Conservation (phyloP, 2,888 invertebrate genomes). For the Anticlea derivata region DNA sequence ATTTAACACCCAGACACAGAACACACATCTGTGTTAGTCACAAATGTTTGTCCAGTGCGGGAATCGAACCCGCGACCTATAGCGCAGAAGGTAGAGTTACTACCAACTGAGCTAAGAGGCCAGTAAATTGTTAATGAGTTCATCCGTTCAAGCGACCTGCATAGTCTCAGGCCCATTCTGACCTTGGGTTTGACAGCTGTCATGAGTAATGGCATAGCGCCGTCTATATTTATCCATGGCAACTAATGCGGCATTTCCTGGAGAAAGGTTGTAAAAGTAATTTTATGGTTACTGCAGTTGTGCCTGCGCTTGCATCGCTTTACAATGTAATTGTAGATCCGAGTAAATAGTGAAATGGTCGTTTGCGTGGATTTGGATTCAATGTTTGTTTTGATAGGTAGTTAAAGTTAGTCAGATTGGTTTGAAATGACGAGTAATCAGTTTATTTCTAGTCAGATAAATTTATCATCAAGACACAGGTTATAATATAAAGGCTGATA, state of each 20-base stretch:
- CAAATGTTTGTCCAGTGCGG: no score
- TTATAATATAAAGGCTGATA: no score
- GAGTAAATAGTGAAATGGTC: conserved; percentile 1
- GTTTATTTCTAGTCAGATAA: no score
- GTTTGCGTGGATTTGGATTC: not conserved
- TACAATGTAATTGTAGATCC: conserved; percentile 12
- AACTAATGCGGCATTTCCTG: conserved; percentile 33
- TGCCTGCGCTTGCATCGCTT: conserved; percentile 5
- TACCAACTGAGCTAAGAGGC: no score
- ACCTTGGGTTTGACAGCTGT: conserved; percentile 34
- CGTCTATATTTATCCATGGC: conserved; percentile 34
- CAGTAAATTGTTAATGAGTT: conserved; percentile 2
- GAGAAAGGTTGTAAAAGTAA: conserved; percentile 33
- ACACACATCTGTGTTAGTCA: no score
- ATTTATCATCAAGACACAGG: no score
- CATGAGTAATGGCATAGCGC: conserved; percentile 32
- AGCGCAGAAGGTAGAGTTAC: no score
- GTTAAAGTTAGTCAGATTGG: no score
- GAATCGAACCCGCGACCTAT: no score
- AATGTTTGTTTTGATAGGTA: not conserved
- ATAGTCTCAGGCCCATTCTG: not conserved
- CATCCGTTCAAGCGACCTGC: not conserved
- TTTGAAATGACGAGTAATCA: no score
- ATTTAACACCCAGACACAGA: no score
- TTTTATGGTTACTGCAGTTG: conserved; percentile 16